A percentile compares a stretch with the other conserved stretches of the same genome.
Evolutionary conservation across 2,797 vertebrate species (phyloP).

Genomic region (Staurois parvus): DNA sequence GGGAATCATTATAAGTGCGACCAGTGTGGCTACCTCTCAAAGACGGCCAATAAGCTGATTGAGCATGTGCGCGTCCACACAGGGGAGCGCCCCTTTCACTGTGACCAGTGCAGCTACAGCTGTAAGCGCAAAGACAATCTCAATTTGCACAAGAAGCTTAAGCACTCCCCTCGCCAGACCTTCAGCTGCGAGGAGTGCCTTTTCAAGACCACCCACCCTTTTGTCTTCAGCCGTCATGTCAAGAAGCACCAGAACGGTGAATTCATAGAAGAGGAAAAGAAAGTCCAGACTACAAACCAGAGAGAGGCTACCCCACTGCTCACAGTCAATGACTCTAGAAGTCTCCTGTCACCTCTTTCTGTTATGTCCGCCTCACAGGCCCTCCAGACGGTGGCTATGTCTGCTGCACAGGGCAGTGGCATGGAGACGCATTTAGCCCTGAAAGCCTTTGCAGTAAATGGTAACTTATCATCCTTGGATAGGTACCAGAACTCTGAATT

Average conservation of each 20-base stretch:
- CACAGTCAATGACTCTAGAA: slow-evolving; percentile 81
- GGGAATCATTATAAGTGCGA: slow-evolving; percentile 99
- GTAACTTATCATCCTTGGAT: slow-evolving; percentile 83
- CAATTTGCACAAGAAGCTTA: slow-evolving; percentile 99
- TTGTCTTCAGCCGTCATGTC: slow-evolving; percentile 96
- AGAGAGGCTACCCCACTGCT: slow-evolving; percentile 73
- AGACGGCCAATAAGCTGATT: slow-evolving; percentile 99
- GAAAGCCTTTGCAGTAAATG: slow-evolving; percentile 80
- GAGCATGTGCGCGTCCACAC: slow-evolving; percentile 99
- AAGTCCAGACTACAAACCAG: slow-evolving; percentile 71
- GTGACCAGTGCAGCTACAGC: slow-evolving; percentile 99
- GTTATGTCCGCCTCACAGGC: slow-evolving; percentile 95
- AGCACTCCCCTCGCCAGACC: slow-evolving; percentile 96
- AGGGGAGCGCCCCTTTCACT: slow-evolving; percentile 99
- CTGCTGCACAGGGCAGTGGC: slow-evolving; percentile 78
- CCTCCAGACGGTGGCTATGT: slow-evolving; percentile 94
- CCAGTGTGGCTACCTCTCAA: slow-evolving; percentile 99
- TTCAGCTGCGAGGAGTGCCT: slow-evolving; percentile 95
- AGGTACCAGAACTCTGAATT: slow-evolving; percentile 94
- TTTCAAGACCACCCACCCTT: slow-evolving; percentile 97
- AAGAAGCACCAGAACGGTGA: slow-evolving; percentile 92
- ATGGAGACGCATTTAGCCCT: slow-evolving; percentile 77
- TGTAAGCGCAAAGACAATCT: slow-evolving; percentile 99
- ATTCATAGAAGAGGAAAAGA: slow-evolving; percentile 75
- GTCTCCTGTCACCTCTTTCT: slow-evolving; percentile 88